Evolutionary conservation across 1,140 invertebrate genomes (phyloP).

Genomic region (Sarcophaga bullata): DNA sequence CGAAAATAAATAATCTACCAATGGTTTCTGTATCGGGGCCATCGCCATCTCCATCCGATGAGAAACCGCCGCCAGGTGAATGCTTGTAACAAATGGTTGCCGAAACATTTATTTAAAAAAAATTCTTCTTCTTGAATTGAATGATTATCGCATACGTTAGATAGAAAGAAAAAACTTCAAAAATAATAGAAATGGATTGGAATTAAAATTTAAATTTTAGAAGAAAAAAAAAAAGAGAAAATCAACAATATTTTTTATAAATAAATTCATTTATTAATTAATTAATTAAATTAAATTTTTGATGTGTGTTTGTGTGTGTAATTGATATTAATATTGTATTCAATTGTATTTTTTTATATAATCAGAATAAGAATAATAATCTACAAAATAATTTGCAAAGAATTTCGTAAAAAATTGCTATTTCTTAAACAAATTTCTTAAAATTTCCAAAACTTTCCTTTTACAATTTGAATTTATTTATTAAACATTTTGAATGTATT

Average conservation of each 20-base stretch:
- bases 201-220: not conserved
- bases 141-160: not conserved
- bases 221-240: not conserved
- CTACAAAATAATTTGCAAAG: not conserved
- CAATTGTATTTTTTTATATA: not conserved
- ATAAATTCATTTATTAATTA: not conserved
- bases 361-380: not conserved
- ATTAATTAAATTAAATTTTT: not conserved
- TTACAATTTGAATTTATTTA: not conserved
- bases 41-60: conserved; percentile 74
- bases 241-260: not conserved
- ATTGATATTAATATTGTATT: not conserved
- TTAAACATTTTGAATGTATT: not conserved
- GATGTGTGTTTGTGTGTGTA: not conserved
- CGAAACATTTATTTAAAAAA: conserved; percentile 65
- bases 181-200: conserved; percentile 17
- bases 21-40: conserved; percentile 81
- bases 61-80: conserved; percentile 67
- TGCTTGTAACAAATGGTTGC: conserved; percentile 66
- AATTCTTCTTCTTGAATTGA: too few relatives aligned
- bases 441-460: not conserved
- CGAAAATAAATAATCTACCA: conserved; percentile 75
- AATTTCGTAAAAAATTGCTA: not conserved
- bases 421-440: too few relatives aligned
- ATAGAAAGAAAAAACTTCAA: not conserved